A percentile compares a stretch with the other conserved stretches of the same genome.
These are phyloP conservation scores for Eulacestoma nigropectus DNA, from an alignment of 2,113 vertebrate species.

Conservation along the genomic window DNA sequence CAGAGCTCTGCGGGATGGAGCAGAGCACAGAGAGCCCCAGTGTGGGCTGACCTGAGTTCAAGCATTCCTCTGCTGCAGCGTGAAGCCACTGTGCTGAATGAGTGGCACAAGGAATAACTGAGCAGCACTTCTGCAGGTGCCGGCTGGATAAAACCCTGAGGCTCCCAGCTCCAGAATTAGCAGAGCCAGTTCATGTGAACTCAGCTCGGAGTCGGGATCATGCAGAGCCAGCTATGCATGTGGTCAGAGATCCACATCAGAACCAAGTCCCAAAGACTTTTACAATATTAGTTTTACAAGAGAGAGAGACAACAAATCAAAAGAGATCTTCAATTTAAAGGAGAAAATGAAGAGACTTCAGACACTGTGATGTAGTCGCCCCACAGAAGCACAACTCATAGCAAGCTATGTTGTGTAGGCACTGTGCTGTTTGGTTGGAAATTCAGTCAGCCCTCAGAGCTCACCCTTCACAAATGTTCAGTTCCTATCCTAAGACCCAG, in stretches of 20 bases:
- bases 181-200: neutral
- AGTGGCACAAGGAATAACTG: neutral
- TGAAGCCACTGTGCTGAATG: neutral
- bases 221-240: neutral
- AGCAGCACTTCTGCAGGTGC: neutral
- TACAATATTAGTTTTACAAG: neutral
- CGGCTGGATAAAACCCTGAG: neutral
- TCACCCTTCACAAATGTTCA: neutral
- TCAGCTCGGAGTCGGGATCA: accelerated
- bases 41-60: neutral
- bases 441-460: neutral
- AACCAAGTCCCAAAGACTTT: neutral
- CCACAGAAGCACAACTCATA: too few species aligned
- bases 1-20: neutral
- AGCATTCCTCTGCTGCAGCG: neutral
- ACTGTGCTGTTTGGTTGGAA: neutral
- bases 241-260: neutral
- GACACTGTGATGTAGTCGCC: neutral
- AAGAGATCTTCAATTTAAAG: neutral
- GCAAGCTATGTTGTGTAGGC: neutral
- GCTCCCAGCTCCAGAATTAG: neutral
- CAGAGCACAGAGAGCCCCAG: accelerated
- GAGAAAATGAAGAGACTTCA: neutral
- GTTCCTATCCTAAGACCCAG: neutral
- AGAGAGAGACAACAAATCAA: neutral